Evolutionary conservation across 2,113 vertebrate genomes (phyloP), one percentile per base, ranked within the genome.

Genomic region (Rhinogobius similis): DNA sequence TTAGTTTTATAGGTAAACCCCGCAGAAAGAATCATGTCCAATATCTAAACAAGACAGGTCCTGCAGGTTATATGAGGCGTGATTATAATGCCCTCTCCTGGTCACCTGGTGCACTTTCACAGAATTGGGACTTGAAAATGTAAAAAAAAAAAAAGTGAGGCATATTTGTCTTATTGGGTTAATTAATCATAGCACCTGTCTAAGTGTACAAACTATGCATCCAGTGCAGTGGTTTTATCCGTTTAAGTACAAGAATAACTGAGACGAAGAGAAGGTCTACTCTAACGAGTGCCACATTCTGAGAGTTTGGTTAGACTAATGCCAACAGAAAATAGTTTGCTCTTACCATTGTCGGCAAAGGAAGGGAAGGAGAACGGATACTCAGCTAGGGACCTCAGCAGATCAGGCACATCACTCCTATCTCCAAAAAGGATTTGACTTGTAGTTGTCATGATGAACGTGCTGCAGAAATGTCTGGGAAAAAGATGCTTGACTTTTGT

Each of bases 321-420:
- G 12, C 8, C 24, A 18, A n/a, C 8, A 38, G 7, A 32, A 58
- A 32, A 0, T 50, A 0, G 46, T 62, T 53, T 1, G 4, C 36
- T 64, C 82, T 91, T 79, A 92, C 91, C 91, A 0, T 14, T 67
- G 61, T 94, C 94, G 87, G 90, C 87, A 73, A 93, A 87, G 76
- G 81, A 90, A 38, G 88, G 91, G 88, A 93, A 93, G 72, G 91
- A 89, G 53, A 94, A 89, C 24, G 95, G 93, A 61, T 93, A 94
- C 39, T 96, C 95, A 78, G 95, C 89, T 70, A 97, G 82, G 1
- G 94, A 93, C 86, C 92, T 96, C 73, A 97, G 91, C 70, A 97
- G 91, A 82, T 96, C 95, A 0, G 95, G 94, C 67, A 96, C 93
- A 75, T 97, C 94, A 91, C 89, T 92, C 65, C 89, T 65, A 1